phyloP scores from a whole-genome alignment of 2,797 vertebrate species.

The Crenichthys baileyi region DNA sequence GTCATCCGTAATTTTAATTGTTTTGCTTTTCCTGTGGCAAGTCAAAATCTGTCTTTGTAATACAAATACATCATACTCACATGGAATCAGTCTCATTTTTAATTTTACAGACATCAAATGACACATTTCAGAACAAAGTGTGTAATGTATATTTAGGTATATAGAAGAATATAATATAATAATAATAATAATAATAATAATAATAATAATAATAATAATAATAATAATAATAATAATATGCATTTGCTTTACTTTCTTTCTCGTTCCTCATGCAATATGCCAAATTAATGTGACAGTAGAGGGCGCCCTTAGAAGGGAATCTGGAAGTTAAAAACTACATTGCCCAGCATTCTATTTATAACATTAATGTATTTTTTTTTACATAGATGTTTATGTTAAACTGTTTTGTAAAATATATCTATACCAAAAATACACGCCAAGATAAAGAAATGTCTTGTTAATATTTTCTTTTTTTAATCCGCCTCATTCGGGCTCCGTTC shows the following conservation, averaged over 20 bases:
- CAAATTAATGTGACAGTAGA: neutral
- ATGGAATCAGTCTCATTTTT: neutral
- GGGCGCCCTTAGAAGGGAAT: neutral
- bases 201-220: too few species aligned
- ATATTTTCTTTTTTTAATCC: neutral
- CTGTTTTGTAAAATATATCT: fast-evolving
- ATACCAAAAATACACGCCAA: fast-evolving
- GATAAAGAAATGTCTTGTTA: neutral
- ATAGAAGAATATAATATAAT: too few species aligned
- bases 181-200: too few species aligned
- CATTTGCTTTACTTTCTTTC: too few species aligned
- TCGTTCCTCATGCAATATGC: too few species aligned
- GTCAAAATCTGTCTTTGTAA: neutral
- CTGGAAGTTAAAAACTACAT: constrained; percentile 41
- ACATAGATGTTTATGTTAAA: neutral
- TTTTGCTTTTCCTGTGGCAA: neutral
- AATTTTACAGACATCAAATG: neutral
- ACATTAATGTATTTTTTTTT: too few species aligned
- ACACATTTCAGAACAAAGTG: too few species aligned
- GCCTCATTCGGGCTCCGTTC: fast-evolving
- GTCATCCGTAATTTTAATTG: neutral
- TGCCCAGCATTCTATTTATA: constrained; percentile 44
- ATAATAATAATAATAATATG: too few species aligned
- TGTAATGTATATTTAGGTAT: too few species aligned
- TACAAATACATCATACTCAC: neutral